Conservation (phyloP, 2,888 invertebrate species). For the Meiosimyza platycephala region DNA sequence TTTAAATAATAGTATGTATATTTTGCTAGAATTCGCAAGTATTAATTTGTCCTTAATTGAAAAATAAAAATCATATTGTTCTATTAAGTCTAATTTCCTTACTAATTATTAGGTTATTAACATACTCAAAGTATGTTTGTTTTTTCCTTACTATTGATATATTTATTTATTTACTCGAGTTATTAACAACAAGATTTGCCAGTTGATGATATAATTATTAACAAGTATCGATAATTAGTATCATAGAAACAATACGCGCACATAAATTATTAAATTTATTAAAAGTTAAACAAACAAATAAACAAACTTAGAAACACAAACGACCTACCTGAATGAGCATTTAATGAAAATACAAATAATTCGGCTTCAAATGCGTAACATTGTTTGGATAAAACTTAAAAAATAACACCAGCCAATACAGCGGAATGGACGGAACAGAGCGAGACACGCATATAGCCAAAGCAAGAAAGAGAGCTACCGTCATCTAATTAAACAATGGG, state of each 20-base stretch:
- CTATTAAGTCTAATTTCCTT: neutral
- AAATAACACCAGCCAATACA: neutral
- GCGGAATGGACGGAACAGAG: too few relatives aligned
- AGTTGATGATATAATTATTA: conserved; percentile 53
- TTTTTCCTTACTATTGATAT: conserved; percentile 60
- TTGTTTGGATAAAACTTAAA: conserved; percentile 22
- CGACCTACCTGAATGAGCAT: neutral
- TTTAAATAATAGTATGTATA: too few relatives aligned
- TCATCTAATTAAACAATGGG: conserved; percentile 33
- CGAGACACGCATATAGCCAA: neutral
- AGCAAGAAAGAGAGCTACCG: neutral
- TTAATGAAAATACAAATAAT: conserved; percentile 6
- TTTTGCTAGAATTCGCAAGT: too few relatives aligned
- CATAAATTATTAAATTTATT: conserved; percentile 20
- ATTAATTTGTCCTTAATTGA: too few relatives aligned
- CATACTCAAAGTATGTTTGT: conserved; percentile 40
- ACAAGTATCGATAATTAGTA: conserved; percentile 60
- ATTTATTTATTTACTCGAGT: conserved; percentile 58
- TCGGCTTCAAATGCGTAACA: conserved; percentile 1
- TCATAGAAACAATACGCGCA: conserved; percentile 33
- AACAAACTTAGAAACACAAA: neutral
- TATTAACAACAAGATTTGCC: conserved; percentile 18
- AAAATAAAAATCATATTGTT: too few relatives aligned
- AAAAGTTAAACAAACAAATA: conserved; percentile 26
- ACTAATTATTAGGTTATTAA: conserved; percentile 13